These are phyloP conservation scores for Andrena camellia DNA, from an alignment of 2,888 invertebrate species.

Conservation along the genomic window DNA sequence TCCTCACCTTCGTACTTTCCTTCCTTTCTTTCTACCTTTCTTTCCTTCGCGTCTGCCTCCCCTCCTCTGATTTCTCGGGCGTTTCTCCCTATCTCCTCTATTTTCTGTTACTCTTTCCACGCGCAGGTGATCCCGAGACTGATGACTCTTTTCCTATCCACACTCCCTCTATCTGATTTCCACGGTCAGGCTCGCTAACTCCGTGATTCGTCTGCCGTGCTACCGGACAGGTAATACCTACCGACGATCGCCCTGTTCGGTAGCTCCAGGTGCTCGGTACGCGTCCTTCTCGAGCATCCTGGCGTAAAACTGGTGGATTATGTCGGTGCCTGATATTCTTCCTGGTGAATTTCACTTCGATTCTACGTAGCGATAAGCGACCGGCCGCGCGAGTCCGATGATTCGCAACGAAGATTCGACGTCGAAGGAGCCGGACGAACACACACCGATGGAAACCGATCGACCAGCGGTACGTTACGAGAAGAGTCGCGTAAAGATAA, in stretches of 20 bases:
- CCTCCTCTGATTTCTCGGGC: conserved; percentile 5
- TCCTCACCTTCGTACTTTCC: conserved; percentile 47
- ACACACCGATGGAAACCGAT: conserved; percentile 34
- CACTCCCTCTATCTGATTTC: conserved; percentile 65
- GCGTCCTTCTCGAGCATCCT: background rate
- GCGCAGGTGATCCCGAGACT: conserved; percentile 21
- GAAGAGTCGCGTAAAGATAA: conserved; percentile 52
- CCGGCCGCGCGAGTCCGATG: conserved; percentile 10
- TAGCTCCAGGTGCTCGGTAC: background rate
- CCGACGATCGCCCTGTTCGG: conserved; percentile 14
- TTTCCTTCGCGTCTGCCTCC: conserved; percentile 24
- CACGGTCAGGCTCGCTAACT: conserved; percentile 61
- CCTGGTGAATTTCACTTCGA: background rate
- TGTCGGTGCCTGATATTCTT: background rate
- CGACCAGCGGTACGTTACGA: conserved; percentile 32
- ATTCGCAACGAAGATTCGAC: conserved; percentile 4
- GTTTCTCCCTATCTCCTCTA: background rate
- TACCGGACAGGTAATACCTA: conserved; percentile 50
- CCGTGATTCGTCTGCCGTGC: conserved; percentile 41
- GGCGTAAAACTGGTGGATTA: background rate
- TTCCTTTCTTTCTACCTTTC: conserved; percentile 39
- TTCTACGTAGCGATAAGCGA: background rate
- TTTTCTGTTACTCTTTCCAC: conserved; percentile 14
- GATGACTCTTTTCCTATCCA: conserved; percentile 59
- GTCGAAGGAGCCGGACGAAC: conserved; percentile 5